These are phyloP conservation scores for Tyrophagus putrescentiae DNA, from an alignment of 1,140 invertebrate species.

Conservation along the genomic window DNA sequence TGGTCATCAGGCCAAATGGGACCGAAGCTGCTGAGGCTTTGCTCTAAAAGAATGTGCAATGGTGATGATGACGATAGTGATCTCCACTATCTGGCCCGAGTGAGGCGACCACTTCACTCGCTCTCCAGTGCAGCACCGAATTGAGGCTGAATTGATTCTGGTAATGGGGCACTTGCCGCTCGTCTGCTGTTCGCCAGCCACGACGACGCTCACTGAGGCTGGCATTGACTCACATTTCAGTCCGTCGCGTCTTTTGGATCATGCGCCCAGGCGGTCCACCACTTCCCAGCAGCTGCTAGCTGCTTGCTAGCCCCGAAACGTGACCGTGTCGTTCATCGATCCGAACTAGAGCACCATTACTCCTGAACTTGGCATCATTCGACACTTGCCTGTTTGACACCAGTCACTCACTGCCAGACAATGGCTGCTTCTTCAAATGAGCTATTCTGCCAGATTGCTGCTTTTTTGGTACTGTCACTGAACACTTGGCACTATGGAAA, in stretches of 20 bases:
- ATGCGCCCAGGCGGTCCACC: not conserved
- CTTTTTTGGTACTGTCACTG: too few species aligned
- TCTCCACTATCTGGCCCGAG: too few species aligned
- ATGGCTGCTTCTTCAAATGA: not conserved
- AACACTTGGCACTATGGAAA: not conserved
- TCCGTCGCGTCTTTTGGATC: not conserved
- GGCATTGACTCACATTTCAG: conserved; percentile 15
- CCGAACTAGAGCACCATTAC: not conserved
- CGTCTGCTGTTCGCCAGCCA: not conserved
- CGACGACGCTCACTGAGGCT: not conserved
- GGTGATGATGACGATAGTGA: too few species aligned
- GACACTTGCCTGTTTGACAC: too few species aligned
- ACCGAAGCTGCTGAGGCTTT: too few species aligned
- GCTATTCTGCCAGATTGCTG: too few species aligned
- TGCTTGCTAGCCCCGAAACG: not conserved
- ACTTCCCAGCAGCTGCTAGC: not conserved
- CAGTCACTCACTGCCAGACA: not conserved
- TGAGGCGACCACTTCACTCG: too few species aligned
- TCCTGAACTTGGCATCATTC: conserved; percentile 1
- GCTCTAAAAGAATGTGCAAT: too few species aligned
- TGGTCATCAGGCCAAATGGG: conserved; percentile 4
- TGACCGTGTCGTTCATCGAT: not conserved
- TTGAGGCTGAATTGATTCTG: too few species aligned
- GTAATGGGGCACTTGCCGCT: too few species aligned
- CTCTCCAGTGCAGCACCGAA: too few species aligned